Evolutionary conservation across 2,888 invertebrate species (phyloP).

Genomic region (Anthophora plumipes): DNA sequence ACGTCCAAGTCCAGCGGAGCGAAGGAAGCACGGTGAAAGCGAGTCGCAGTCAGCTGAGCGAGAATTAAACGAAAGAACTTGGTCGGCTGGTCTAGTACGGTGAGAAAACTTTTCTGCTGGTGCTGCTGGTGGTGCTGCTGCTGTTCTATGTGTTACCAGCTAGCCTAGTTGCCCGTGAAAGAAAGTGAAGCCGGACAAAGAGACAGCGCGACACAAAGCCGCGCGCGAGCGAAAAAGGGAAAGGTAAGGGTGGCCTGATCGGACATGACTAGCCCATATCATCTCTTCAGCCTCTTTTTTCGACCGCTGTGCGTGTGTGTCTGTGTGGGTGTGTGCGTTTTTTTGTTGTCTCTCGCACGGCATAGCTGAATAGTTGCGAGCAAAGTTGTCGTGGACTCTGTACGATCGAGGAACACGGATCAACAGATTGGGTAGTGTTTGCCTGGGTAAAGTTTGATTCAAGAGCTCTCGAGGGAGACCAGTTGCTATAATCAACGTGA

Average conservation of each 20-base stretch:
- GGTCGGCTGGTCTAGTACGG: slow-evolving; percentile 37
- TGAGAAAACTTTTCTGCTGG: slow-evolving; percentile 61
- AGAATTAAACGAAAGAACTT: slow-evolving; percentile 65
- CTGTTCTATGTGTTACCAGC: slow-evolving; percentile 51
- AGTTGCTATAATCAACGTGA: too few relatives aligned
- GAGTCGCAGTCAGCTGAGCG: slow-evolving; percentile 67
- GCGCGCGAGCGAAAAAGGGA: neutral
- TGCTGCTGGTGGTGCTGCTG: neutral
- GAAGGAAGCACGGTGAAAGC: slow-evolving; percentile 62
- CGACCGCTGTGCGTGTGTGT: neutral
- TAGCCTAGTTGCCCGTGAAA: slow-evolving; percentile 65
- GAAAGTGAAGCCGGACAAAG: slow-evolving; percentile 54
- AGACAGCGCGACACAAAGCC: slow-evolving; percentile 34
- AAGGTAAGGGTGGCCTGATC: slow-evolving; percentile 19
- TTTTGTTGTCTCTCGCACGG: too few relatives aligned
- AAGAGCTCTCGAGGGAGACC: too few relatives aligned
- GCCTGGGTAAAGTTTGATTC: too few relatives aligned
- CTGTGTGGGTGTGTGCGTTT: too few relatives aligned
- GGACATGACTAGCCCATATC: slow-evolving; percentile 1
- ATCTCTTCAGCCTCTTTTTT: neutral
- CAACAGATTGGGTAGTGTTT: too few relatives aligned
- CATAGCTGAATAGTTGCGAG: too few relatives aligned
- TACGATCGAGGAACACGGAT: too few relatives aligned
- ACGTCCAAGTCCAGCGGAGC: neutral
- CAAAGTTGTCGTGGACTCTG: too few relatives aligned